Conservation (phyloP, 2,888 invertebrate species). For the Linnaemya vulpina region DNA sequence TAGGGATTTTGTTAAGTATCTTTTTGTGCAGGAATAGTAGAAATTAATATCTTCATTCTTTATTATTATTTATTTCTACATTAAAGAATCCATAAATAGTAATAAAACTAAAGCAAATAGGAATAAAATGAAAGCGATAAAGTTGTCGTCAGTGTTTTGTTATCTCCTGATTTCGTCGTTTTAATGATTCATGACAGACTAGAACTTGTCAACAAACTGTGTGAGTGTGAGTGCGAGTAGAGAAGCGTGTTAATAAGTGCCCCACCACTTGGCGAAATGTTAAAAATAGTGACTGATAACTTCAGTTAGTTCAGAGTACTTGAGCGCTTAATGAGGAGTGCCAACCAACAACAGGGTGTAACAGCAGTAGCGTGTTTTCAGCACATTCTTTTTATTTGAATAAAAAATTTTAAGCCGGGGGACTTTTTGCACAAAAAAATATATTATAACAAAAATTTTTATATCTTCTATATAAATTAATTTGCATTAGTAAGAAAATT, state of each 20-base stretch:
- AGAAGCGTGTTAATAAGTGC: background rate
- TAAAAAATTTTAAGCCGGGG: no score
- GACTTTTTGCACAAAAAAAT: no score
- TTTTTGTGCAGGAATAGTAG: constrained; percentile 14
- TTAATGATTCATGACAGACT: constrained; percentile 31
- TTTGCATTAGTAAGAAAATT: no score
- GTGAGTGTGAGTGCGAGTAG: background rate
- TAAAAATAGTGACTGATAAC: constrained; percentile 16
- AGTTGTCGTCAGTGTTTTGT: constrained; percentile 7
- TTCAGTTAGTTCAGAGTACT: background rate
- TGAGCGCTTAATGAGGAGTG: constrained; percentile 13
- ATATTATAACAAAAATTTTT: no score
- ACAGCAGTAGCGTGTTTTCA: background rate
- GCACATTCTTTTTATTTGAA: background rate
- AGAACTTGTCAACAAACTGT: background rate
- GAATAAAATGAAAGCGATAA: constrained; percentile 4
- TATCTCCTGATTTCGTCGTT: constrained; percentile 24
- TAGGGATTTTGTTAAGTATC: constrained; percentile 30
- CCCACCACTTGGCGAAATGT: constrained; percentile 4
- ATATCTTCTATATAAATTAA: no score
- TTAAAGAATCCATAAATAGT: constrained; percentile 26
- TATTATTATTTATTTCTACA: background rate
- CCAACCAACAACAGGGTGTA: background rate
- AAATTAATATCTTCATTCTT: background rate
- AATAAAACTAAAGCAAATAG: background rate